Evolutionary conservation across 53 echinoderm and acorn worm genomes (phyloP).

Genomic region (Stichopus horrens): DNA sequence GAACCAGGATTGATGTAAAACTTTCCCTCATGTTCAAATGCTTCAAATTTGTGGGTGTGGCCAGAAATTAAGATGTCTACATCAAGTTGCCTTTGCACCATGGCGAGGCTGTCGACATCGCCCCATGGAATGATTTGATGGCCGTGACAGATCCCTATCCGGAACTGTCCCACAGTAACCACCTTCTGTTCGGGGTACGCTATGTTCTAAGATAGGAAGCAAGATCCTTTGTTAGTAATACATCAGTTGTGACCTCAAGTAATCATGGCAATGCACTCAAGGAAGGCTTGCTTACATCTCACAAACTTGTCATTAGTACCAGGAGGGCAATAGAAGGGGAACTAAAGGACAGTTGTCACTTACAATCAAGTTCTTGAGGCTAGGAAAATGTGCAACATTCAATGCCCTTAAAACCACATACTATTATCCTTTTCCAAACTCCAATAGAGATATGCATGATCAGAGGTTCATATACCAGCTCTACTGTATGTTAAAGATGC

Average conservation of each 20-base stretch:
- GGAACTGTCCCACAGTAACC: conserved; percentile 97
- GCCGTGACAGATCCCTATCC: conserved; percentile 96
- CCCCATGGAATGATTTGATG: conserved; percentile 99
- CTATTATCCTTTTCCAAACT: too few relatives aligned
- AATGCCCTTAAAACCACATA: too few relatives aligned
- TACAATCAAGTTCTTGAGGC: too few relatives aligned
- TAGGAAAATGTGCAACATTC: too few relatives aligned
- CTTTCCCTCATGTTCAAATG: conserved; percentile 97
- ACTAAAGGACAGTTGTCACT: too few relatives aligned
- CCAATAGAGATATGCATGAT: too few relatives aligned
- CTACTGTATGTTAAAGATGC: too few relatives aligned
- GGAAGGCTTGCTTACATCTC: too few relatives aligned
- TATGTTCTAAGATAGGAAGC: conserved; percentile 65
- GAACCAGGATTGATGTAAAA: conserved; percentile 99
- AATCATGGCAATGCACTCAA: background rate
- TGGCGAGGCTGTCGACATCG: conserved; percentile 92
- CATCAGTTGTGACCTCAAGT: background rate
- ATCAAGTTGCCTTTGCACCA: conserved; percentile 97
- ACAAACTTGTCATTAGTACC: too few relatives aligned
- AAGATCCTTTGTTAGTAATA: background rate
- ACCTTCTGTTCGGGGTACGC: conserved; percentile 98
- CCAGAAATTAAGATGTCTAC: conserved; percentile 98
- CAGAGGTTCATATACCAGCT: too few relatives aligned
- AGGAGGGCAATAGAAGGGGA: too few relatives aligned
- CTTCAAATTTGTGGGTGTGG: conserved; percentile 99